A percentile compares a stretch with the other conserved stretches of the same genome.
Conservation (phyloP, 1,140 invertebrate species). For the Globodera rostochiensis region DNA sequence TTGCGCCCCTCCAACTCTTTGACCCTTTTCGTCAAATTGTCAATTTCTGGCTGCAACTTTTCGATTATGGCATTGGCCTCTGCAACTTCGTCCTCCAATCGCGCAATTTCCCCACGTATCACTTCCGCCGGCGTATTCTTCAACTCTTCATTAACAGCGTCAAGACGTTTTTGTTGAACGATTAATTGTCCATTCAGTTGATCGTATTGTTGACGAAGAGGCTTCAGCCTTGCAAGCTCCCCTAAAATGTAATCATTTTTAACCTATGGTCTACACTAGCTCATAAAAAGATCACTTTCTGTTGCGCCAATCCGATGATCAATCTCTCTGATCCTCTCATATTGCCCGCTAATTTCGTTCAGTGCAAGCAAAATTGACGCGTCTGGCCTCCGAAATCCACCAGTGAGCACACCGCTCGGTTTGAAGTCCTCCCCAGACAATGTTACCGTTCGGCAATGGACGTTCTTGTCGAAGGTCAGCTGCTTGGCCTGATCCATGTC, state of each 20-base stretch:
- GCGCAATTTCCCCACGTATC: constrained; percentile 28
- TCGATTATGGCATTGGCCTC: constrained; percentile 19
- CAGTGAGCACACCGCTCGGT: constrained; percentile 83
- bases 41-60: constrained; percentile 29
- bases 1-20: constrained; percentile 33
- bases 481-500: constrained; percentile 78
- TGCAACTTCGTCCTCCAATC: constrained; percentile 22
- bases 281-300: constrained; percentile 25
- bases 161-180: constrained; percentile 14
- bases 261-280: neutral
- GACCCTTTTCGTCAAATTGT: constrained; percentile 16
- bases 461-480: constrained; percentile 77
- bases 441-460: constrained; percentile 82
- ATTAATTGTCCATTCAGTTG: constrained; percentile 30
- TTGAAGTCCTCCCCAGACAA: constrained; percentile 88
- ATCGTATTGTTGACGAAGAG: constrained; percentile 30
- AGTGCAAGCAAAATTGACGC: constrained; percentile 29
- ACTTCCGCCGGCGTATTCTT: constrained; percentile 35
- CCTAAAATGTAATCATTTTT: constrained; percentile 22
- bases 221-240: constrained; percentile 26
- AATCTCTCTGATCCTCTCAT: constrained; percentile 27
- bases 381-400: constrained; percentile 71
- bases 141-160: constrained; percentile 19
- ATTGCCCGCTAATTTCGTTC: neutral
- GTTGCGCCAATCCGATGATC: constrained; percentile 35